A percentile compares a stretch with the other conserved stretches of the same genome.
Evolutionary conservation across 2,797 vertebrate species (phyloP).

Genomic region (Sternarchorhynchus goeldii): DNA sequence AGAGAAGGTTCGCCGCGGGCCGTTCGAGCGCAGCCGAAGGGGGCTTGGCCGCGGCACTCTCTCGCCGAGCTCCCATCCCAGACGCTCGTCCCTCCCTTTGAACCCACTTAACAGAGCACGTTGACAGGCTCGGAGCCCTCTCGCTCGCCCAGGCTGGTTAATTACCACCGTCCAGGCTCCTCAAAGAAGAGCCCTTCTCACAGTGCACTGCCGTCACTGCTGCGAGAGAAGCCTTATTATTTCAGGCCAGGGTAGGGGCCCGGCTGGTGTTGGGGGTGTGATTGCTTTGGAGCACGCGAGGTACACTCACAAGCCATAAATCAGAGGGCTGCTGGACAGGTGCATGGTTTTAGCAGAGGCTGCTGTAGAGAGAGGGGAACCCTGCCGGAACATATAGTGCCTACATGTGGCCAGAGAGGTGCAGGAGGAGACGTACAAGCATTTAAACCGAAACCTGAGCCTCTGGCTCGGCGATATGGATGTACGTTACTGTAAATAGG

Average conservation of each 20-base stretch:
- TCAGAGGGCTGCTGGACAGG: slow-evolving; percentile 37
- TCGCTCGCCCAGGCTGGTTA: slow-evolving; percentile 45
- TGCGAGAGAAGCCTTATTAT: slow-evolving; percentile 44
- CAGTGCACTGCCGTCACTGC: slow-evolving; percentile 40
- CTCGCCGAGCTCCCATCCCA: slow-evolving; percentile 47
- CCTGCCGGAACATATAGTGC: too few relatives aligned
- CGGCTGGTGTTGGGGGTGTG: slow-evolving; percentile 24
- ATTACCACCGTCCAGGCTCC: slow-evolving; percentile 49
- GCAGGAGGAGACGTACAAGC: neutral
- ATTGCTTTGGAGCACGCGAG: slow-evolving; percentile 39
- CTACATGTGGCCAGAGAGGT: neutral
- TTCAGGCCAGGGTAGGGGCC: slow-evolving; percentile 35
- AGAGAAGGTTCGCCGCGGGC: slow-evolving; percentile 58
- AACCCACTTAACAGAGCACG: slow-evolving; percentile 65
- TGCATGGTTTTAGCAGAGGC: slow-evolving; percentile 40
- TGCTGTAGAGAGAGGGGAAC: slow-evolving; percentile 3
- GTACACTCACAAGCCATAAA: slow-evolving; percentile 56
- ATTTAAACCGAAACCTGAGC: neutral
- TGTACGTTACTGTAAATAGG: slow-evolving; percentile 2
- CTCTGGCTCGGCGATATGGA: neutral
- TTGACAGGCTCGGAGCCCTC: slow-evolving; percentile 57
- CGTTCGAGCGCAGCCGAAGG: slow-evolving; percentile 69
- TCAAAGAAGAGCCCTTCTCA: slow-evolving; percentile 48
- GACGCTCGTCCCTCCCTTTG: slow-evolving; percentile 63
- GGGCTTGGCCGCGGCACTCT: slow-evolving; percentile 51